Evolutionary conservation across 2,797 vertebrate species (phyloP), one percentile per base, ranked within the genome.

Genomic region (Sternarchorhynchus goeldii): DNA sequence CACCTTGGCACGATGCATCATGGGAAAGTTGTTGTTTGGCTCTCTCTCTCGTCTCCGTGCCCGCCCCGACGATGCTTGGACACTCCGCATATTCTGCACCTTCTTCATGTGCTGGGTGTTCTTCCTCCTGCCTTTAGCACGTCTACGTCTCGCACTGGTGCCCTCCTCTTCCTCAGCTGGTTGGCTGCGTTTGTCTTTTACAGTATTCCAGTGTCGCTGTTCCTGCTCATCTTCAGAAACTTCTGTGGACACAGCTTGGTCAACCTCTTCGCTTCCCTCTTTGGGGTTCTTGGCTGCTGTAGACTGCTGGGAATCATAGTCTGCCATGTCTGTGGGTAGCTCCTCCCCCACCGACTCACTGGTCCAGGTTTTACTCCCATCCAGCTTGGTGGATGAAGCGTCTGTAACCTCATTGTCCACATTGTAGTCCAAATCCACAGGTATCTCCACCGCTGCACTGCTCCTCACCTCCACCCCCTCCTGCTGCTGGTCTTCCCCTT

Each of bases 401-500:
- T 89, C 83, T 18, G 84, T 36, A 17, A 85, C 71, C 68, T 87
- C 79, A 50, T 88, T 86, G 29, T 92, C 89, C 39, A 85, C 85
- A 55, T 83, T 84, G 0, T 92, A 90, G 80, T 93, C 91, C 6
- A 92, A 85, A 86, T 90, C 86, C 0, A 75, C 59, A 0, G 88
- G 86, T 59, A 91, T 88, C 78, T 92, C 92, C 7, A 88, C 85
- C 31, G 90, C 91, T 67, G 90, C 85, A 84, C 92, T 93, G 29
- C 90, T 88, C 3, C 91, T 88, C 10, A 76, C 63, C 32, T 92
- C 89, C 20, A 88, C 88, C 21, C 82, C 63, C 34, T 84, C 72
- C 39, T 85, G 66, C 65, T 77, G 64, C 17, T 82, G 25, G 0
- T 29, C 25, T 39, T 68, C 36, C 53, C 41, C 82, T 73, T 84